phyloP scores from a whole-genome alignment of 2,113 vertebrate genomes.

The Clupea harengus region DNA sequence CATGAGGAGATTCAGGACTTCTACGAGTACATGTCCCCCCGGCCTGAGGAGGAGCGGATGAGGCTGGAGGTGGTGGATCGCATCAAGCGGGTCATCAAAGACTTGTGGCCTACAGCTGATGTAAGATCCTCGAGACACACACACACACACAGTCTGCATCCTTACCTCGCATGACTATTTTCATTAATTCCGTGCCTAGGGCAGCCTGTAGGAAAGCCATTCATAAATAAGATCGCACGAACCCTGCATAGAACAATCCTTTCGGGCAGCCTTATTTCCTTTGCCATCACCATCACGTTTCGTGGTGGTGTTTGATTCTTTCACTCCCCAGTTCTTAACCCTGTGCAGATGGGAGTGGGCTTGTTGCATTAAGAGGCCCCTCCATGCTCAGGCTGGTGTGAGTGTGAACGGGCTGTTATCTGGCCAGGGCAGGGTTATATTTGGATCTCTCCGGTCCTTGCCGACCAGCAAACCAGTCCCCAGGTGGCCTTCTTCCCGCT shows the following conservation, averaged over 20 bases:
- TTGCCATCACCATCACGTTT: too few species aligned
- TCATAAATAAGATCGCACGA: background rate
- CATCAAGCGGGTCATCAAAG: constrained; percentile 92
- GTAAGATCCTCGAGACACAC: constrained; percentile 62
- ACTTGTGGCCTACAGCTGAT: constrained; percentile 93
- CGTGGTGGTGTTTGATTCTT: too few species aligned
- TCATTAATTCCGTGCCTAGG: background rate
- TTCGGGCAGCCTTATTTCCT: too few species aligned
- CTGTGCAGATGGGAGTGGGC: background rate
- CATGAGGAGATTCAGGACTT: constrained; percentile 98
- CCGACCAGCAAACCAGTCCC: background rate
- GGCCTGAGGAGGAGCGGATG: constrained; percentile 93
- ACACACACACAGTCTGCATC: background rate
- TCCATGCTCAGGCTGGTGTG: background rate
- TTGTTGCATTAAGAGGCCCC: background rate
- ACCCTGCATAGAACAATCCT: too few species aligned
- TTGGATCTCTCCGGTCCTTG: background rate
- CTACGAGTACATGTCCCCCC: constrained; percentile 93
- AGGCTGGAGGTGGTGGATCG: constrained; percentile 93
- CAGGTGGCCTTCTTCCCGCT: background rate
- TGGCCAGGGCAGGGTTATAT: background rate
- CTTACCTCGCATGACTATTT: background rate
- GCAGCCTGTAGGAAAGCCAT: background rate
- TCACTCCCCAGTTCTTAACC: too few species aligned
- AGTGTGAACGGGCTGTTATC: background rate